These are phyloP conservation scores for Natrix natrix DNA, from an alignment of 2,797 vertebrate genomes.

Conservation along the genomic window DNA sequence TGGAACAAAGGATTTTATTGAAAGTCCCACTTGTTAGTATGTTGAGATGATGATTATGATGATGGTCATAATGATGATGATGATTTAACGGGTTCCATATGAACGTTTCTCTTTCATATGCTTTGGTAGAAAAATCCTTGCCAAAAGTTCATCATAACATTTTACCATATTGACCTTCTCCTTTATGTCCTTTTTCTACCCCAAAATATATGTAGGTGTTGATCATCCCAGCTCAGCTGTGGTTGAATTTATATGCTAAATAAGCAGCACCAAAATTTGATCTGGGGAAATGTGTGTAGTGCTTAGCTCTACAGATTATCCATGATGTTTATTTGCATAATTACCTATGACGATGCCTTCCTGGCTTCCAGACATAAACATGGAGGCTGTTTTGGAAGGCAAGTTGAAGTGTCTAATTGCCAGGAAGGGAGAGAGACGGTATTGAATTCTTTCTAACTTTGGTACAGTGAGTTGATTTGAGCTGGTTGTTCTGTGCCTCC, in stretches of 20 bases:
- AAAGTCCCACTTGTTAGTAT: background rate
- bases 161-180: too few relatives aligned
- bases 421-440: slow-evolving; percentile 65
- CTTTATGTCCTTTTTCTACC: background rate
- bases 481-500: slow-evolving; percentile 12
- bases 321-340: background rate
- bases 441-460: slow-evolving; percentile 35
- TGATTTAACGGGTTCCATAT: background rate
- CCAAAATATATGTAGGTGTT: background rate
- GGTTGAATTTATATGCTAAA: background rate
- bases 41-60: background rate
- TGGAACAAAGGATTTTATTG: background rate
- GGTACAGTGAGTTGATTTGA: slow-evolving; percentile 66
- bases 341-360: slow-evolving; percentile 79
- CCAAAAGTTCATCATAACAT: background rate
- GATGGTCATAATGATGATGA: background rate
- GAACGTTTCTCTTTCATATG: background rate
- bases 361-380: slow-evolving; percentile 78
- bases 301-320: background rate
- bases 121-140: background rate
- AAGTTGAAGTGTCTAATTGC: slow-evolving; percentile 67
- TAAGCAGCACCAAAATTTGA: background rate
- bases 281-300: background rate
- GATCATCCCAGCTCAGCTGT: background rate
- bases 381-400: slow-evolving; percentile 72